Conservation (phyloP, 2,797 vertebrate genomes). For the Sebastes hopkinsi region DNA sequence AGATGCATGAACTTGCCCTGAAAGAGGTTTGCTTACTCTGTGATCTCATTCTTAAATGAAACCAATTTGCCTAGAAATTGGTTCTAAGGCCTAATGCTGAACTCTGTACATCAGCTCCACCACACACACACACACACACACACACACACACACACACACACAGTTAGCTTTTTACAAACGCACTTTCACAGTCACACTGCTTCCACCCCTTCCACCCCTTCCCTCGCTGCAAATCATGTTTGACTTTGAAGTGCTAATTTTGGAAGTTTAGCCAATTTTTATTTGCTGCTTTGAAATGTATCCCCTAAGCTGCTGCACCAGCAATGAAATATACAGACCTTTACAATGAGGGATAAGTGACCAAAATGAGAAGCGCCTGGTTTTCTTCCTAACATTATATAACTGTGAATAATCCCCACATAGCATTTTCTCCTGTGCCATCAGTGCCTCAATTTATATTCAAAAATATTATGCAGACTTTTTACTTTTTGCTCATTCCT, state of each 20-base stretch:
- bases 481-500: slow-evolving; percentile 71
- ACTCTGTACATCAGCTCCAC: slow-evolving; percentile 83
- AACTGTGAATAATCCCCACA: slow-evolving; percentile 87
- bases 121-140: slow-evolving; percentile 59
- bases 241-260: slow-evolving; percentile 92
- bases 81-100: slow-evolving; percentile 88
- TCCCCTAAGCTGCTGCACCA: slow-evolving; percentile 87
- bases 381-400: slow-evolving; percentile 86
- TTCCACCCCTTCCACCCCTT: slow-evolving; percentile 81
- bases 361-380: slow-evolving; percentile 86
- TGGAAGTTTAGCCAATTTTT: slow-evolving; percentile 91
- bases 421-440: slow-evolving; percentile 81
- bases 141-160: slow-evolving; percentile 26
- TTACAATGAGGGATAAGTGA: slow-evolving; percentile 90
- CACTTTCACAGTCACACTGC: slow-evolving; percentile 82
- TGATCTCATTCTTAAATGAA: slow-evolving; percentile 90
- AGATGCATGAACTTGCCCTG: slow-evolving; percentile 84
- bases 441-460: slow-evolving; percentile 84
- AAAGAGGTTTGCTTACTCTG: slow-evolving; percentile 87
- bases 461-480: slow-evolving; percentile 80
- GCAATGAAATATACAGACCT: slow-evolving; percentile 87
- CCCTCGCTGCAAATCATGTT: slow-evolving; percentile 87
- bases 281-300: slow-evolving; percentile 91
- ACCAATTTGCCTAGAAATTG: slow-evolving; percentile 91
- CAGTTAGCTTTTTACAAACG: slow-evolving; percentile 63